These are phyloP conservation scores for Muntiacus reevesi DNA, from an alignment of 2,113 vertebrate species.

Conservation along the genomic window DNA sequence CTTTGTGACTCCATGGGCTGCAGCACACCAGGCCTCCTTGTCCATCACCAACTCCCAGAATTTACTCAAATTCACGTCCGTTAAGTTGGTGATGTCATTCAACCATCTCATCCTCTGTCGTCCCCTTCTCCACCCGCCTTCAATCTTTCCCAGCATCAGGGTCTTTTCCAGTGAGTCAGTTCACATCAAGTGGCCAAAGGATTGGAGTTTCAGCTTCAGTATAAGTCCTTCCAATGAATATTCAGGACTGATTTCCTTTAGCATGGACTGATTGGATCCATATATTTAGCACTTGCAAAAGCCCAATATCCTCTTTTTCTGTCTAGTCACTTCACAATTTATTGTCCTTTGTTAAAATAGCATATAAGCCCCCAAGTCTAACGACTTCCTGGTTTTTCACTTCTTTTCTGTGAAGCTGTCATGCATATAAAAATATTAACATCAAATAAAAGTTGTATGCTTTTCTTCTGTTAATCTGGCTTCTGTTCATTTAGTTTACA, in stretches of 20 bases:
- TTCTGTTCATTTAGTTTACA: background rate
- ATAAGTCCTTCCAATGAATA: background rate
- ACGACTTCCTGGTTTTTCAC: background rate
- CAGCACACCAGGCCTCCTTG: no score
- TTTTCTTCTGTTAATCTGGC: background rate
- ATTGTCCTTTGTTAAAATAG: background rate
- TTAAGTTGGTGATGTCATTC: no score
- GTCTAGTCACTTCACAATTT: background rate
- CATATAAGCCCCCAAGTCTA: background rate
- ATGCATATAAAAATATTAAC: background rate
- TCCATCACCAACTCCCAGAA: no score
- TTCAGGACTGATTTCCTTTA: background rate
- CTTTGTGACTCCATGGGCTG: no score
- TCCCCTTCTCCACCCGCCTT: no score
- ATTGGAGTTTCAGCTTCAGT: background rate
- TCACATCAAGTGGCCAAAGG: background rate
- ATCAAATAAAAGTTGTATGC: background rate
- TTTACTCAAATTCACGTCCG: no score
- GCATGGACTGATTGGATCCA: background rate
- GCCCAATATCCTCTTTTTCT: background rate
- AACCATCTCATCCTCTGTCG: no score
- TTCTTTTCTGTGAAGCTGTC: background rate
- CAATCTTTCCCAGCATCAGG: no score
- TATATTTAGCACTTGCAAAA: background rate
- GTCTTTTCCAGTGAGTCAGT: no score